These are phyloP conservation scores for Uropsilus gracilis DNA, from an alignment of 2,113 vertebrate species.

Conservation along the genomic window DNA sequence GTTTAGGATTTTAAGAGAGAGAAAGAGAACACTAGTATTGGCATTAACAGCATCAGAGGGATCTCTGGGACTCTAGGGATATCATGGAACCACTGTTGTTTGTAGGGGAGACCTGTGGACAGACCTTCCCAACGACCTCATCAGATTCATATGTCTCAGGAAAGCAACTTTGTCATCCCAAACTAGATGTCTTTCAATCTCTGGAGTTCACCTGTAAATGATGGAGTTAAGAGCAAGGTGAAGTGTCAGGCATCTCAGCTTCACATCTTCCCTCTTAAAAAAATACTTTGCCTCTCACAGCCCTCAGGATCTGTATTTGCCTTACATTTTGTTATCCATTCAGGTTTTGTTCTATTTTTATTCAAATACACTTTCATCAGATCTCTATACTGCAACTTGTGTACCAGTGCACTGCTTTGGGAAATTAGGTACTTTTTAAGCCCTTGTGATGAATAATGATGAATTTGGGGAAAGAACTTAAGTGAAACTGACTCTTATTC, in stretches of 20 bases:
- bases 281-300: slow-evolving; percentile 2
- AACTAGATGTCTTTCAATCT: neutral
- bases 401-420: neutral
- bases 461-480: neutral
- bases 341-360: neutral
- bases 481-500: neutral
- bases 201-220: slow-evolving; percentile 17
- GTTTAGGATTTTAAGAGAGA: slow-evolving; percentile 27
- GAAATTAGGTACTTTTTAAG: slow-evolving; percentile 28
- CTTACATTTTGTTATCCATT: slow-evolving; percentile 1
- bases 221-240: neutral
- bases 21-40: neutral
- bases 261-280: neutral
- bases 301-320: neutral
- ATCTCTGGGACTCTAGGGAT: slow-evolving; percentile 24
- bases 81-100: neutral
- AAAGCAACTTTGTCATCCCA: slow-evolving; percentile 15
- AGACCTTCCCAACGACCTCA: slow-evolving; percentile 39
- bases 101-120: neutral
- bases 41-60: neutral
- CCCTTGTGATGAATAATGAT: neutral
- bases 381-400: neutral
- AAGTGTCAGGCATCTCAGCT: neutral
- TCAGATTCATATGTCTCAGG: slow-evolving; percentile 4
- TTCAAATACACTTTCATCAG: neutral